Base-by-base conservation (phyloP, 2,797 vertebrate species). In the Gila robusta region DNA sequence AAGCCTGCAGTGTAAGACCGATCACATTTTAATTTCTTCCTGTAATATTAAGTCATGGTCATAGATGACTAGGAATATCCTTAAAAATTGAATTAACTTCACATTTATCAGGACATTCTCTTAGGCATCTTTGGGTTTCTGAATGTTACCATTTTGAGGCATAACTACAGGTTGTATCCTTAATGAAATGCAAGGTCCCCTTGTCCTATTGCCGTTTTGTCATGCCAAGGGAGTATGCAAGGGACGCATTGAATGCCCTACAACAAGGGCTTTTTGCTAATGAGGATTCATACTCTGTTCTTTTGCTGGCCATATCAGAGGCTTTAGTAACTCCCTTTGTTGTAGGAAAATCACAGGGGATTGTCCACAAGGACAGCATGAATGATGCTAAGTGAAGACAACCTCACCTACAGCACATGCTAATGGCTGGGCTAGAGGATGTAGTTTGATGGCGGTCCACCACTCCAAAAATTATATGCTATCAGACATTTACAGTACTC, bases 131-230 rank as follows among this genome's bases (percentile, higher is more conserved):
- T 28, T 52, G 32, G 21, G 59, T n/a, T 52, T 49, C 2, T 49
- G 5, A 17, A 73, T 47, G 54, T 16, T 35, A 19, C 10, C 14
- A 47, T 49, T 84, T 78, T 84, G n/a, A 67, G 64, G 35, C 35
- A 44, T 11, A 32, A 8, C 21, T 26, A 73, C 79, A 82, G 52
- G 41, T 82, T 79, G 8, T 85, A 79, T 56, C 44, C 35, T 64
- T 79, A 41, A 32, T 78, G 72, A 81, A 78, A 77, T 66, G 41
- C 76, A 80, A 83, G 76, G 56, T 86, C 80, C 78, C 87, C 80
- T 86, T 86, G 84, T 80, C 23, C 80, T 80, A 44, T 54, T 74
- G 56, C 16, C 11, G 5, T 59, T 71, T 80, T 81, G 71, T 69
- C 49, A 81, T 86, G 81, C 84, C 64, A 83, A 39, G 49, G 69